Evolutionary conservation across 2,113 vertebrate species (phyloP).

Genomic region (Melanocharis versteri): DNA sequence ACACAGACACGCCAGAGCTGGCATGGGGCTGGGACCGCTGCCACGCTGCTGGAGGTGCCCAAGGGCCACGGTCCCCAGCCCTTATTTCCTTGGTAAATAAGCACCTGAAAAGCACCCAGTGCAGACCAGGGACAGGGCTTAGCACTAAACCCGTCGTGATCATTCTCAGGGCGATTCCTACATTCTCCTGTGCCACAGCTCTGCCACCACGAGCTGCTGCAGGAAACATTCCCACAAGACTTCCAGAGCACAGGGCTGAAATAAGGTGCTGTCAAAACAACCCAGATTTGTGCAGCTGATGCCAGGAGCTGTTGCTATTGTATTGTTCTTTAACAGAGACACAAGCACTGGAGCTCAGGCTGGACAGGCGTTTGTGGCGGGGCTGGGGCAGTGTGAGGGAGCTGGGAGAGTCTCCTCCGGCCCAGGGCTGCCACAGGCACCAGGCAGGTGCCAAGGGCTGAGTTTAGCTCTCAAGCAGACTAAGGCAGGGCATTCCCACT

Average conservation of each 20-base stretch:
- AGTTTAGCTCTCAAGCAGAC: not conserved
- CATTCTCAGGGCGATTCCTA: not conserved
- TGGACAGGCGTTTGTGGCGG: accelerated
- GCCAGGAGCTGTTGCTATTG: not conserved
- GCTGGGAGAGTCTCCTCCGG: not conserved
- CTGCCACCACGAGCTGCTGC: not conserved
- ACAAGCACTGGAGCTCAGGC: not conserved
- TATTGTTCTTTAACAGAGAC: slow-evolving; percentile 1
- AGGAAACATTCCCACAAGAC: not conserved
- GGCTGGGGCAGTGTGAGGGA: not conserved
- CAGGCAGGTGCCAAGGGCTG: not conserved
- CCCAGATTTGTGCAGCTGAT: not conserved
- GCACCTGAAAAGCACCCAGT: not conserved
- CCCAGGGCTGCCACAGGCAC: not conserved
- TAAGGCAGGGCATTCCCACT: not conserved
- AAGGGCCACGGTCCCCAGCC: not conserved
- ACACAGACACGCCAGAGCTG: accelerated
- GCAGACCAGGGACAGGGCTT: not conserved
- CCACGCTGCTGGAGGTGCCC: too few relatives aligned
- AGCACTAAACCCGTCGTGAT: not conserved
- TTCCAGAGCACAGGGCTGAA: not conserved
- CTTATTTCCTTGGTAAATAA: not conserved
- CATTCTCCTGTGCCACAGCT: not conserved
- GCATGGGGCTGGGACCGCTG: not conserved
- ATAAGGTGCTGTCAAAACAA: slow-evolving; percentile 24